phyloP scores from a whole-genome alignment of 2,113 vertebrate species.

The Pelmatolapia mariae region DNA sequence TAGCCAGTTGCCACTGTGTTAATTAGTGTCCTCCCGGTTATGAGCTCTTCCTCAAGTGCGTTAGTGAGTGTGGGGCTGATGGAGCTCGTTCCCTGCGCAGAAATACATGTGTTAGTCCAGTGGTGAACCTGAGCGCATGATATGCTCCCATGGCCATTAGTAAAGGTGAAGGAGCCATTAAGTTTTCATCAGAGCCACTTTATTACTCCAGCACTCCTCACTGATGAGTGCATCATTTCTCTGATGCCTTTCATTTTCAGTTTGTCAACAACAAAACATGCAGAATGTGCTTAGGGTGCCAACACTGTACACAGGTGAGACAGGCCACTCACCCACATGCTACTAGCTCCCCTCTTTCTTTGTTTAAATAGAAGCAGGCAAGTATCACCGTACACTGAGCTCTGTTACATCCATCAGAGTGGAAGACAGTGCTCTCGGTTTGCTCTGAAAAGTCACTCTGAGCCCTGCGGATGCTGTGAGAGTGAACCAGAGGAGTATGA shows the following conservation, averaged over 20 bases:
- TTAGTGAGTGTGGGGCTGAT: constrained; percentile 1
- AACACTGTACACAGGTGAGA: background rate
- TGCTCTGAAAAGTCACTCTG: background rate
- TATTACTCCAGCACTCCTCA: constrained; percentile 64
- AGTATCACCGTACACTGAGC: background rate
- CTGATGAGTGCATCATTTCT: constrained; percentile 71
- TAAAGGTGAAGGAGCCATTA: constrained; percentile 74
- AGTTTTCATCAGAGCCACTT: constrained; percentile 76
- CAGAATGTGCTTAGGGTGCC: background rate
- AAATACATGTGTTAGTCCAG: constrained; percentile 14
- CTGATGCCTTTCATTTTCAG: constrained; percentile 35
- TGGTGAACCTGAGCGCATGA: constrained; percentile 1
- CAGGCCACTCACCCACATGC: background rate
- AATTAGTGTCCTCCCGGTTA: constrained; percentile 4
- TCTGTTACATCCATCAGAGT: background rate
- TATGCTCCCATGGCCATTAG: constrained; percentile 47
- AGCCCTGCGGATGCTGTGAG: background rate
- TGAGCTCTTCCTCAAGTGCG: background rate
- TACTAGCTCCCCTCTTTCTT: background rate
- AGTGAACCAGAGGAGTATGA: background rate
- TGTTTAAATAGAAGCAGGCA: background rate
- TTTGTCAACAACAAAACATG: background rate
- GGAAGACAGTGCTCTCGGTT: background rate
- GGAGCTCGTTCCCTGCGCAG: background rate
- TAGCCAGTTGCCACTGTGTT: background rate